Conservation (phyloP, 1,140 invertebrate genomes). For the Drosophila subobscura region DNA sequence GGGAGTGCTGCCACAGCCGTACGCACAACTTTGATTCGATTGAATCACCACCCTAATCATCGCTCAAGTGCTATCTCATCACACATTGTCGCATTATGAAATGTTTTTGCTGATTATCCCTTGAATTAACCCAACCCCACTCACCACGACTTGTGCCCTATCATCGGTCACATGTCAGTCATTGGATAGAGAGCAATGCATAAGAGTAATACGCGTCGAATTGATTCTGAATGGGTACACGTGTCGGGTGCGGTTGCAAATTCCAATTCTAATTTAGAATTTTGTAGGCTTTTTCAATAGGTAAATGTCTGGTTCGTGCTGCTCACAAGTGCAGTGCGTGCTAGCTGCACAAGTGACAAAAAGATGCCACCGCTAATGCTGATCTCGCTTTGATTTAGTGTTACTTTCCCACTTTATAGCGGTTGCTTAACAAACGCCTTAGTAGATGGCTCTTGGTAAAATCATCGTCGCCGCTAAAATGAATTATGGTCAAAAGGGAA, state of each 20-base stretch:
- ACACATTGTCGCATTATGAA: conserved; percentile 64
- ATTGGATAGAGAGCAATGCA: conserved; percentile 15
- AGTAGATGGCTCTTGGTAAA: conserved; percentile 42
- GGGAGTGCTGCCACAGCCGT: conserved; percentile 1
- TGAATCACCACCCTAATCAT: conserved; percentile 66
- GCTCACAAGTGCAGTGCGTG: no score
- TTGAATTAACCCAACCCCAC: conserved; percentile 45
- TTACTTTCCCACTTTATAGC: conserved; percentile 41
- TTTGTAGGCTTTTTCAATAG: not conserved
- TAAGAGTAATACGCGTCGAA: conserved; percentile 64
- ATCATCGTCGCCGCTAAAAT: conserved; percentile 41
- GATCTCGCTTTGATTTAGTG: no score
- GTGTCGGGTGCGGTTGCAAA: conserved; percentile 63
- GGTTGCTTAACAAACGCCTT: conserved; percentile 8
- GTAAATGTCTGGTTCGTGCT: no score
- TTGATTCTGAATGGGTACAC: conserved; percentile 78
- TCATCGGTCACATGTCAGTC: conserved; percentile 46
- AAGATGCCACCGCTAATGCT: not conserved
- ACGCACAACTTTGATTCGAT: conserved; percentile 43
- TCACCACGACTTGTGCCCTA: conserved; percentile 26
- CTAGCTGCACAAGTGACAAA: not conserved
- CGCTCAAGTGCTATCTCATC: conserved; percentile 63
- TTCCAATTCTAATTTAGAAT: conserved; percentile 33
- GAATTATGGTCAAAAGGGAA: conserved; percentile 63
- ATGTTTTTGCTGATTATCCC: conserved; percentile 59